These are phyloP conservation scores for Stichopus chloronotus DNA, from an alignment of 35 echinoderm and acorn worm genomes.

Conservation along the genomic window DNA sequence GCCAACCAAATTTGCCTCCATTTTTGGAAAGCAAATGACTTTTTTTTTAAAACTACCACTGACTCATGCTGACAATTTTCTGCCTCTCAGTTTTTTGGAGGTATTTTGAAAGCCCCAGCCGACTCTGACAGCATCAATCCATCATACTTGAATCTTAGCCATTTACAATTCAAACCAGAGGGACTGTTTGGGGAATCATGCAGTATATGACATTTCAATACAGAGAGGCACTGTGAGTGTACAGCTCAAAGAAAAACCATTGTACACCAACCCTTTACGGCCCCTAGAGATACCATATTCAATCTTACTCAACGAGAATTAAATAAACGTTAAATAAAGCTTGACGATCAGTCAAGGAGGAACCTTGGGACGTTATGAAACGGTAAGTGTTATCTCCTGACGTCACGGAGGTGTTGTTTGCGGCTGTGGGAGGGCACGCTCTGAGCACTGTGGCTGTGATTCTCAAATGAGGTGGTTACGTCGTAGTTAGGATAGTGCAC, in stretches of 20 bases:
- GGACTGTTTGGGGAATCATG: conserved; percentile 9
- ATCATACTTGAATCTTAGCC: conserved; percentile 60
- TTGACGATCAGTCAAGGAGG: conserved; percentile 42
- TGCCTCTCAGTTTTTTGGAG: conserved; percentile 5
- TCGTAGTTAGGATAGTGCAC: conserved; percentile 67
- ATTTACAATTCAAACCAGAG: conserved; percentile 54
- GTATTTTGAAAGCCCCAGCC: conserved; percentile 23
- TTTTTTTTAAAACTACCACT: conserved; percentile 3
- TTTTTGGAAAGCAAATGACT: background rate
- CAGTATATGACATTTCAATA: conserved; percentile 29
- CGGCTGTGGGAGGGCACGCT: conserved; percentile 60
- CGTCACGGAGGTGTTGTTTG: conserved; percentile 40
- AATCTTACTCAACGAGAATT: conserved; percentile 43
- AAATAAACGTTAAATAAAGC: conserved; percentile 59
- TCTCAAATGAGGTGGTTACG: conserved; percentile 51
- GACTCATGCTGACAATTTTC: conserved; percentile 36
- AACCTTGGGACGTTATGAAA: background rate
- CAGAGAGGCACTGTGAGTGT: conserved; percentile 18
- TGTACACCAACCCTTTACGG: conserved; percentile 9
- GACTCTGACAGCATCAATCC: conserved; percentile 36
- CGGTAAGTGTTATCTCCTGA: conserved; percentile 12
- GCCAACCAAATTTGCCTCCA: background rate
- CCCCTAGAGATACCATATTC: conserved; percentile 47
- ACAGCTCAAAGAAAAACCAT: background rate
- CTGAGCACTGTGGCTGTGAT: conserved; percentile 77